phyloP scores from a whole-genome alignment of 2,797 vertebrate genomes.

The Hypotaenidia okinawae region DNA sequence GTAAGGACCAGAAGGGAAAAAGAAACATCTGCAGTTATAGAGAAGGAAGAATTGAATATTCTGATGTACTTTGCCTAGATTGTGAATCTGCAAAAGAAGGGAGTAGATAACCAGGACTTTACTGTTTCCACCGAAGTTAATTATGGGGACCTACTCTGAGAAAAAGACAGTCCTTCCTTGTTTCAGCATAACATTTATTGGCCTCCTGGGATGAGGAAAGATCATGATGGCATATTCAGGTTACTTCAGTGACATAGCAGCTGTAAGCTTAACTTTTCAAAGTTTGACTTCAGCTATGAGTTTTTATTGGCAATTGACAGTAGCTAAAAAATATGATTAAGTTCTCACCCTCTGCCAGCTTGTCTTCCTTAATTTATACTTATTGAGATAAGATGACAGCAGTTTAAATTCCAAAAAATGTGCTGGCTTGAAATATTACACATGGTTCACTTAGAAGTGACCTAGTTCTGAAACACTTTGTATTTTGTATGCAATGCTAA shows the following conservation, averaged over 20 bases:
- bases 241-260: neutral
- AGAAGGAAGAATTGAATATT: neutral
- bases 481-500: neutral
- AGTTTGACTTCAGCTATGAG: constrained; percentile 28
- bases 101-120: neutral
- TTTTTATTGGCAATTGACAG: constrained; percentile 50
- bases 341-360: constrained; percentile 29
- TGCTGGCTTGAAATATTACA: constrained; percentile 14
- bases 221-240: constrained; percentile 43
- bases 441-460: constrained; percentile 18
- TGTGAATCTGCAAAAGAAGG: neutral
- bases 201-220: neutral
- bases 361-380: constrained; percentile 53
- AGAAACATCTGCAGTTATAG: neutral
- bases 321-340: constrained; percentile 52
- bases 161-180: constrained; percentile 6
- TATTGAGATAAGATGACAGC: constrained; percentile 16
- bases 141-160: neutral
- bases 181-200: neutral
- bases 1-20: neutral
- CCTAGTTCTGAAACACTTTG: constrained; percentile 3
- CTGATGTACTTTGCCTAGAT: neutral
- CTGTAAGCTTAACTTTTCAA: constrained; percentile 50
- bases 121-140: constrained; percentile 36
- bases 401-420: constrained; percentile 34